A percentile compares a stretch with the other conserved stretches of the same genome.
These are phyloP conservation scores for Ursus arctos DNA, from an alignment of 2,113 vertebrate genomes.

Conservation along the genomic window DNA sequence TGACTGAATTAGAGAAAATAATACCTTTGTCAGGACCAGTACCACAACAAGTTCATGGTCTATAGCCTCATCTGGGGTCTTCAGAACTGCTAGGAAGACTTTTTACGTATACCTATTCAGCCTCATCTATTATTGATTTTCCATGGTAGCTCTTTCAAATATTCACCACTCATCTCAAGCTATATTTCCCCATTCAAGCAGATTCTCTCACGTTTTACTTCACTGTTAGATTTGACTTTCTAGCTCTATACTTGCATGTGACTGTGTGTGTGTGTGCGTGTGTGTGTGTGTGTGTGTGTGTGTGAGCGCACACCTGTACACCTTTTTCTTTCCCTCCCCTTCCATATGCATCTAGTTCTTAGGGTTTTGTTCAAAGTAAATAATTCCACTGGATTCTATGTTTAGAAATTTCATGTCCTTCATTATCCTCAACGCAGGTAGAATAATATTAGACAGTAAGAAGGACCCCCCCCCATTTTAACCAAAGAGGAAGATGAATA, in stretches of 20 bases:
- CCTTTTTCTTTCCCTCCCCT: neutral
- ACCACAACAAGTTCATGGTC: neutral
- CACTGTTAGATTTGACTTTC: neutral
- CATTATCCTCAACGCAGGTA: neutral
- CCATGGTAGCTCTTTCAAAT: neutral
- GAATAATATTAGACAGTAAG: neutral
- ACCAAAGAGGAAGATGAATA: neutral
- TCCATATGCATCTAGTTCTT: neutral
- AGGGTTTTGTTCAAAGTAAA: slow-evolving; percentile 36
- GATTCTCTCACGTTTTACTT: slow-evolving; percentile 29
- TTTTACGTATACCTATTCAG: neutral
- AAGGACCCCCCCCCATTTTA: slow-evolving; percentile 9
- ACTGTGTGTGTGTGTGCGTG: neutral
- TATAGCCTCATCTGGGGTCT: neutral
- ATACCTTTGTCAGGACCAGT: neutral
- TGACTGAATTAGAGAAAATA: slow-evolving; percentile 15
- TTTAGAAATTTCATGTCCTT: slow-evolving; percentile 1
- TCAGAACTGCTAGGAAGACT: neutral
- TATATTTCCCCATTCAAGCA: neutral
- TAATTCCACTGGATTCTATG: neutral
- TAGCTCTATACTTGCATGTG: neutral
- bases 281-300: neutral
- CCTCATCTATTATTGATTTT: neutral
- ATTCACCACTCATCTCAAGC: neutral
- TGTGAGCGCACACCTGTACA: no score